These are phyloP conservation scores for Streptopelia turtur DNA, from an alignment of 2,797 vertebrate genomes.

Conservation along the genomic window DNA sequence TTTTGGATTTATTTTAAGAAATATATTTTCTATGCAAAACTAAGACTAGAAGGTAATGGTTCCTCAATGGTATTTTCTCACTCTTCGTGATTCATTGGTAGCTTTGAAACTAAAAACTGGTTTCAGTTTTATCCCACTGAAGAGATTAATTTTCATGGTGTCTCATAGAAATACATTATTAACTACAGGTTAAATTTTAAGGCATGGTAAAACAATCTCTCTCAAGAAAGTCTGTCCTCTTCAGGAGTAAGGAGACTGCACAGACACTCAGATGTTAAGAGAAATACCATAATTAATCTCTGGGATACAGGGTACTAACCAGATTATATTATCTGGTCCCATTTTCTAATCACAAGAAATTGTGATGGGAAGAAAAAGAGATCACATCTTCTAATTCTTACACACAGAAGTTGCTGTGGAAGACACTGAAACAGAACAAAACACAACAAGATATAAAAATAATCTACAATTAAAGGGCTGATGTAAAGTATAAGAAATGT, in stretches of 20 bases:
- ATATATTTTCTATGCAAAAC: background rate
- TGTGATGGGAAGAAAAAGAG: background rate
- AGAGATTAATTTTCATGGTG: background rate
- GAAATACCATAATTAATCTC: background rate
- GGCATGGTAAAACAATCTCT: background rate
- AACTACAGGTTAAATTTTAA: constrained; percentile 13
- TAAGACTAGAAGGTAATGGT: background rate
- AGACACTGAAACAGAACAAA: background rate
- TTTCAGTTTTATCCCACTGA: background rate
- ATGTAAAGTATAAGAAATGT: background rate
- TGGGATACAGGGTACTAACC: background rate
- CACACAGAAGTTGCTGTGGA: background rate
- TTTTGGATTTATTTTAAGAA: background rate
- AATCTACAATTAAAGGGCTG: background rate
- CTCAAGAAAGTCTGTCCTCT: background rate
- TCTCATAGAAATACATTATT: background rate
- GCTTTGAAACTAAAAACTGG: background rate
- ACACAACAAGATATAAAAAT: background rate
- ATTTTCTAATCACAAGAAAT: constrained; percentile 12
- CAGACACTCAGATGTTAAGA: background rate
- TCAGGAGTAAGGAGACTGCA: background rate
- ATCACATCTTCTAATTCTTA: background rate
- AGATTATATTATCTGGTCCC: background rate
- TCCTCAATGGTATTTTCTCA: background rate
- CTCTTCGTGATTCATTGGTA: background rate